Evolutionary conservation across 2,113 vertebrate species (phyloP).

Genomic region (Rutilus rutilus): DNA sequence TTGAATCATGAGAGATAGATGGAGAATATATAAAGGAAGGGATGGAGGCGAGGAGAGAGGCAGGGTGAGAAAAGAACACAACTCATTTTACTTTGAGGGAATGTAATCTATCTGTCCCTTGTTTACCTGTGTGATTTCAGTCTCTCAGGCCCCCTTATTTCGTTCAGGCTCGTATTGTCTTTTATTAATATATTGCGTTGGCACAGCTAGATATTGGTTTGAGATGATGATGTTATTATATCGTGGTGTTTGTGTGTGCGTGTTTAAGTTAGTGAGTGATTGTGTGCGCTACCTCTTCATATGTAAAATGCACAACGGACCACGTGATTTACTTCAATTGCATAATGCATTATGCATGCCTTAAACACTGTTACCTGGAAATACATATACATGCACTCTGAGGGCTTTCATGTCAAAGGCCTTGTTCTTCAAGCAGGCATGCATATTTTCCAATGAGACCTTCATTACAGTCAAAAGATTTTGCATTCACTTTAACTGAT

Average conservation of each 20-base stretch:
- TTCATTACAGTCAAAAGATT: background rate
- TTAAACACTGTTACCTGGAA: background rate
- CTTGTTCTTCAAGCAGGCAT: background rate
- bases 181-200: constrained; percentile 48
- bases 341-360: constrained; percentile 14
- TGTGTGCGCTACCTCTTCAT: background rate
- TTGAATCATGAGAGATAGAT: constrained; percentile 37
- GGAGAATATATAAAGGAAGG: constrained; percentile 33
- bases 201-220: constrained; percentile 44
- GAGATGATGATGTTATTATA: constrained; percentile 34
- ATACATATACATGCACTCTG: background rate
- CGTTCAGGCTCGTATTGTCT: constrained; percentile 42
- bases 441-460: background rate
- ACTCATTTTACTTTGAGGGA: constrained; percentile 45
- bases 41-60: constrained; percentile 6
- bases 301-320: background rate
- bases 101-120: constrained; percentile 51
- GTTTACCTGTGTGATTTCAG: constrained; percentile 47
- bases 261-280: constrained; percentile 18
- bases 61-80: constrained; percentile 33
- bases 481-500: constrained; percentile 24
- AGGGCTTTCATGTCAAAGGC: constrained; percentile 19
- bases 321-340: background rate
- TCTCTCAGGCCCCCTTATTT: constrained; percentile 49
- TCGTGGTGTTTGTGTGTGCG: background rate